Conservation (phyloP, 2,797 vertebrate species). For the Anolis apletophallus region DNA sequence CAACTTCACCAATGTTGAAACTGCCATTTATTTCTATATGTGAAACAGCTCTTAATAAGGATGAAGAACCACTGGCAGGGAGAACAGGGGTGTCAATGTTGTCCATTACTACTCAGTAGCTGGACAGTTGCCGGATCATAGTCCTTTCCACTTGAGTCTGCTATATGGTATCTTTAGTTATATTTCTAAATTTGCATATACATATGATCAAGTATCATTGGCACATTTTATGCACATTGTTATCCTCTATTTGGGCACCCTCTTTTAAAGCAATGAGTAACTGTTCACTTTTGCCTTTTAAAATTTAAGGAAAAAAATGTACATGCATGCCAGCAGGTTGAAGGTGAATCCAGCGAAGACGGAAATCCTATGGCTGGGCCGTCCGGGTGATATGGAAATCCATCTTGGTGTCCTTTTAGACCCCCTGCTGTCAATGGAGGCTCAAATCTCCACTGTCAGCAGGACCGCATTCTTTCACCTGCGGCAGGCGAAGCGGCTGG, state of each 20-base stretch:
- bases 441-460: no score
- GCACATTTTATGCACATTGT: background rate
- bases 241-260: background rate
- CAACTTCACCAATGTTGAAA: no score
- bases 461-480: no score
- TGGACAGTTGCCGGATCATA: background rate
- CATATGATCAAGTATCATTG: no score
- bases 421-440: no score
- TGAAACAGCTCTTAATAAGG: background rate
- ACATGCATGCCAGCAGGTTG: no score
- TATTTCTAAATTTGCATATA: background rate
- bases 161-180: background rate
- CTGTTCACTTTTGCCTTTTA: background rate
- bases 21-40: background rate
- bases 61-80: background rate
- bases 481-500: no score
- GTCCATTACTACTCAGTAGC: background rate
- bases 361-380: no score
- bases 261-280: background rate
- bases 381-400: no score
- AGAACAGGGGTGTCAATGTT: background rate
- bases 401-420: no score
- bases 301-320: no score
- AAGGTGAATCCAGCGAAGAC: no score
- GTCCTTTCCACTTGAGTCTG: background rate